phyloP scores from a whole-genome alignment of 2,113 vertebrate species.

The Ochotona princeps region DNA sequence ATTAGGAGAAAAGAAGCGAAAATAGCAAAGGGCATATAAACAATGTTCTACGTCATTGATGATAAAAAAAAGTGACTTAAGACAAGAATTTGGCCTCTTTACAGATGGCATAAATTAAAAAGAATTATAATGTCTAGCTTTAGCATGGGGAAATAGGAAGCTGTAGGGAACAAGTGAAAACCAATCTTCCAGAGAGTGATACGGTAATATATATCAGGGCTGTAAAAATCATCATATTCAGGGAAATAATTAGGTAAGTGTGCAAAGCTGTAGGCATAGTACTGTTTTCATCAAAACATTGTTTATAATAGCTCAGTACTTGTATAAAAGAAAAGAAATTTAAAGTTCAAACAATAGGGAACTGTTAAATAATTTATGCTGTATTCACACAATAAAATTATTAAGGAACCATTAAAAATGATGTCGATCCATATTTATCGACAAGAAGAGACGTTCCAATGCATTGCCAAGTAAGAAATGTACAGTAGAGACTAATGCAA shows the following conservation, averaged over 20 bases:
- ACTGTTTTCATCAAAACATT: neutral
- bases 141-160: neutral
- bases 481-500: neutral
- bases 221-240: neutral
- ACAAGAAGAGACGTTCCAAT: neutral
- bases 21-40: neutral
- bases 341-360: slow-evolving; percentile 60
- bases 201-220: neutral
- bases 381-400: slow-evolving; percentile 56
- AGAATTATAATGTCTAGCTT: neutral
- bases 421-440: neutral
- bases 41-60: neutral
- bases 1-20: neutral
- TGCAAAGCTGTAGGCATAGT: slow-evolving; percentile 7
- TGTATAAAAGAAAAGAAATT: slow-evolving; percentile 21
- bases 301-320: neutral
- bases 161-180: neutral
- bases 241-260: slow-evolving; percentile 41
- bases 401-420: slow-evolving; percentile 55
- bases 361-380: slow-evolving; percentile 63
- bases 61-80: slow-evolving; percentile 15
- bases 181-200: neutral
- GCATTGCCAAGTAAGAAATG: neutral
- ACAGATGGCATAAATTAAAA: slow-evolving; percentile 31
- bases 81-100: neutral